Conservation (phyloP, 2,797 vertebrate genomes). For the Babyrousa celebensis region DNA sequence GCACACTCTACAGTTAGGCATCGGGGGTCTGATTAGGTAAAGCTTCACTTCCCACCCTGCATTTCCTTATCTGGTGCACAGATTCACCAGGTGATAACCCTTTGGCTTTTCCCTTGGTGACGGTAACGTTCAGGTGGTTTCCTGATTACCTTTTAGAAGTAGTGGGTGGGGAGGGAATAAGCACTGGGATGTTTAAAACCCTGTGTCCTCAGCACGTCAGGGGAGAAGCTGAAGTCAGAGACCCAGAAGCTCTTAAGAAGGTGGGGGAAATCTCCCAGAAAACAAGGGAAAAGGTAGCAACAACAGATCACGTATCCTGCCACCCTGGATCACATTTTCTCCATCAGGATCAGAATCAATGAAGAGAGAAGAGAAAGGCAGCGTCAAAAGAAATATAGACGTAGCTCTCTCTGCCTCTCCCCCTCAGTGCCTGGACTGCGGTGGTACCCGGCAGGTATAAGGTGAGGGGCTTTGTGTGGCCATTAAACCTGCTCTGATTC, state of each 20-base stretch:
- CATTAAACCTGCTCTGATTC: conserved; percentile 46
- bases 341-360: background rate
- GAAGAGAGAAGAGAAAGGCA: conserved; percentile 8
- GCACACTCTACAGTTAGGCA: background rate
- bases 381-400: conserved; percentile 34
- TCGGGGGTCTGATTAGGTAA: background rate
- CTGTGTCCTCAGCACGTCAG: background rate
- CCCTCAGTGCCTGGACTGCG: background rate
- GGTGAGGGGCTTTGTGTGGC: background rate
- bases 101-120: background rate
- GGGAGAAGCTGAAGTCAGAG: background rate
- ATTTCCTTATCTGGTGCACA: background rate
- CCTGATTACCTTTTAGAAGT: background rate
- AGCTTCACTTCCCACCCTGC: background rate
- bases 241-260: background rate
- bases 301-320: background rate
- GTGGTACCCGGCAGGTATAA: background rate
- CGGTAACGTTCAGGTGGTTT: background rate
- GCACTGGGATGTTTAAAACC: background rate
- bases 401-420: background rate
- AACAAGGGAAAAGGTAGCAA: conserved; percentile 11
- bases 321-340: background rate
- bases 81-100: background rate
- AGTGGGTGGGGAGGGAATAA: background rate
- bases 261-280: background rate